phyloP scores from a whole-genome alignment of 2,888 invertebrate genomes.

The Hirtodrosophila alboralis region DNA sequence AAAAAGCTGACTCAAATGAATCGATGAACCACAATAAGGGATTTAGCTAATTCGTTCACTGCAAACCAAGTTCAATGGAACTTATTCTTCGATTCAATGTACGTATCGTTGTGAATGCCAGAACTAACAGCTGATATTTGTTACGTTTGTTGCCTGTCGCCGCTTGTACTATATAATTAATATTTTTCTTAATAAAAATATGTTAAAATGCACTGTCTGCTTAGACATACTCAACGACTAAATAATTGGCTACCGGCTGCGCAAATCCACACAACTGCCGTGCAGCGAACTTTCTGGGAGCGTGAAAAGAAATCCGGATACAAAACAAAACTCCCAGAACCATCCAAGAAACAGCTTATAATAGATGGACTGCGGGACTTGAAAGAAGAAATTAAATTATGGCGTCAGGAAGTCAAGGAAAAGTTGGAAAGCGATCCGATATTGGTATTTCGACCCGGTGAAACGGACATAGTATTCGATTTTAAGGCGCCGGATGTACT shows the following conservation, averaged over 20 bases:
- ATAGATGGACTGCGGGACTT: conserved; percentile 88
- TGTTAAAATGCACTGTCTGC: conserved; percentile 51
- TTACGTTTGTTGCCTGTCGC: conserved; percentile 54
- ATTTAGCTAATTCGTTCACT: too few species aligned
- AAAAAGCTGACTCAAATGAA: too few species aligned
- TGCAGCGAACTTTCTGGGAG: conserved; percentile 82
- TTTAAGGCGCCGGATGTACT: conserved; percentile 88
- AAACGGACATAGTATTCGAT: conserved; percentile 90
- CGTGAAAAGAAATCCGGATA: conserved; percentile 83
- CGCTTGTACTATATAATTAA: conserved; percentile 1
- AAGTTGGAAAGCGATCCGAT: conserved; percentile 87
- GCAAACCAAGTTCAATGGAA: too few species aligned
- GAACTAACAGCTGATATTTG: conserved; percentile 44
- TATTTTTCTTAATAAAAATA: conserved; percentile 22
- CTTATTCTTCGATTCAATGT: too few species aligned
- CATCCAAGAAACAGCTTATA: conserved; percentile 85
- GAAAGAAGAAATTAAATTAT: conserved; percentile 88
- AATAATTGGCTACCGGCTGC: conserved; percentile 27
- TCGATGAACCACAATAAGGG: too few species aligned
- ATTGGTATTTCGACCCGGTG: conserved; percentile 86
- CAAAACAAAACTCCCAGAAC: conserved; percentile 75
- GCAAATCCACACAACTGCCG: conserved; percentile 76
- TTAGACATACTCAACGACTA: conserved; percentile 52
- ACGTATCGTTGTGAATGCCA: conserved; percentile 10
- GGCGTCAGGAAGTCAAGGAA: conserved; percentile 88